A percentile compares a stretch with the other conserved stretches of the same genome.
These are phyloP conservation scores for Phyllotreta cruciferae DNA, from an alignment of 2,888 invertebrate species.

Conservation along the genomic window DNA sequence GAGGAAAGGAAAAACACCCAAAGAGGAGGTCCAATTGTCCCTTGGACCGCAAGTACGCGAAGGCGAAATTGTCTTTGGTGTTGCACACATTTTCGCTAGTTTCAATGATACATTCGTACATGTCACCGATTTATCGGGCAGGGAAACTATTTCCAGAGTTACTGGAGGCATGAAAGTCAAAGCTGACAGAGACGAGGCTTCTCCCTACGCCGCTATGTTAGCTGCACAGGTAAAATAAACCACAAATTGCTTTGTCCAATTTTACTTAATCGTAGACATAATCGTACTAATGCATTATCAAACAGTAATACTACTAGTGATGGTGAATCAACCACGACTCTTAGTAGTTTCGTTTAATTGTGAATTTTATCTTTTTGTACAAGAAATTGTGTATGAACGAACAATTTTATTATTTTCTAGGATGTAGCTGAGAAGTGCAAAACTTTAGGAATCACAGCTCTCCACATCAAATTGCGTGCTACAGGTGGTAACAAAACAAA, in stretches of 20 bases:
- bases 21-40: constrained; percentile 96
- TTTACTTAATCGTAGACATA: too few relatives aligned
- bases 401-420: too few relatives aligned
- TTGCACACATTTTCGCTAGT: constrained; percentile 99
- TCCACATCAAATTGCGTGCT: constrained; percentile 97
- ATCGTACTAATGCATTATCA: too few relatives aligned
- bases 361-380: too few relatives aligned
- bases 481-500: constrained; percentile 99
- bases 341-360: too few relatives aligned
- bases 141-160: constrained; percentile 92
- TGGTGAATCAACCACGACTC: too few relatives aligned
- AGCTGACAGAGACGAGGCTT: constrained; percentile 99
- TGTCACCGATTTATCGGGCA: constrained; percentile 98
- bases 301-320: too few relatives aligned
- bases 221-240: constrained; percentile 85
- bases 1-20: constrained; percentile 94
- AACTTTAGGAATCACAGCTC: constrained; percentile 93
- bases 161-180: constrained; percentile 99
- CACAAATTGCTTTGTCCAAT: too few relatives aligned
- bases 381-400: too few relatives aligned
- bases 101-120: constrained; percentile 99
- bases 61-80: constrained; percentile 98
- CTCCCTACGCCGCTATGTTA: constrained; percentile 99
- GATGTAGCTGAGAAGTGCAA: constrained; percentile 99
- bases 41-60: constrained; percentile 96